phyloP scores from a whole-genome alignment of 2,888 invertebrate species.

The Patella pellucida region DNA sequence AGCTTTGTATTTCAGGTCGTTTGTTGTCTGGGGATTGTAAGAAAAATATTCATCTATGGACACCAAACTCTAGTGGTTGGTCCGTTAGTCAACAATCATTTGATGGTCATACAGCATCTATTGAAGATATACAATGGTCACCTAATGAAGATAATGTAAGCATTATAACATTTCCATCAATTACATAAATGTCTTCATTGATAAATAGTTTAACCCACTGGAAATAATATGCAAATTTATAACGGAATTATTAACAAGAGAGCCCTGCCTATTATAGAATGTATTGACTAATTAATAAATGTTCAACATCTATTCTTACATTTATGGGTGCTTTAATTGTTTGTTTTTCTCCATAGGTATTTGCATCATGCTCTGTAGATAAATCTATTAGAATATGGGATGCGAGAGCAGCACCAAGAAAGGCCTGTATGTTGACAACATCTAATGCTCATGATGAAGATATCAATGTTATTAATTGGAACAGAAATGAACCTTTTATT shows the following conservation, averaged over 20 bases:
- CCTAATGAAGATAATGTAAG: conserved; percentile 87
- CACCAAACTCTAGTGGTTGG: conserved; percentile 87
- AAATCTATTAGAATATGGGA: conserved; percentile 92
- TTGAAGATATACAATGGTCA: conserved; percentile 99
- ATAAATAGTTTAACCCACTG: neutral
- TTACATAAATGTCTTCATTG: neutral
- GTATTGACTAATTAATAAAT: too few relatives aligned
- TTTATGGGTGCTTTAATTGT: neutral
- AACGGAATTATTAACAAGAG: too few relatives aligned
- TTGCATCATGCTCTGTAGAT: conserved; percentile 75
- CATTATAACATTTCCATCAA: neutral
- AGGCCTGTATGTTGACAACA: conserved; percentile 92
- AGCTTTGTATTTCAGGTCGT: conserved; percentile 74
- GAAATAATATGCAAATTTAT: too few relatives aligned
- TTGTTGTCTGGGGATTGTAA: conserved; percentile 94
- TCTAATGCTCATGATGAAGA: conserved; percentile 90
- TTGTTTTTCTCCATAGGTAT: conserved; percentile 64
- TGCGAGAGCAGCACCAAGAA: conserved; percentile 84
- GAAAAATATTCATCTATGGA: conserved; percentile 95
- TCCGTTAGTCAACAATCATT: conserved; percentile 90
- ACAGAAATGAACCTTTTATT: conserved; percentile 86
- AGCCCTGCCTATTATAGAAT: too few relatives aligned
- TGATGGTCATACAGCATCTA: conserved; percentile 89
- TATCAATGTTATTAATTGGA: conserved; percentile 98
- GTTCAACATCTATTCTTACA: too few relatives aligned